Base-by-base conservation (phyloP, 2,888 invertebrate species). In the Toxonevra muliebris region DNA sequence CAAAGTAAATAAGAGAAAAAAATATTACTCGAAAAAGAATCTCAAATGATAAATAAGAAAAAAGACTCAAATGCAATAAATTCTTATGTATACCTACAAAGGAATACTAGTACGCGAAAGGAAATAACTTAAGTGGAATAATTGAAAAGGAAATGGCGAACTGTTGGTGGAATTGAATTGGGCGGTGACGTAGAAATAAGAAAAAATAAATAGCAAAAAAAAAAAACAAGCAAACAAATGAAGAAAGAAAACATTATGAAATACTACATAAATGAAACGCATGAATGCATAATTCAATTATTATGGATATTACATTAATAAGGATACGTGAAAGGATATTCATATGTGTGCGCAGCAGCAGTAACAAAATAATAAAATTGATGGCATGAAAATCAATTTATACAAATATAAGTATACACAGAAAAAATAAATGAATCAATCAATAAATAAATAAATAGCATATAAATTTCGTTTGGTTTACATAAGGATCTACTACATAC, bases 211-310 rank as follows among this genome's bases (percentile, higher is more conserved):
- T n/a, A n/a, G 30, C 48, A 57, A 55, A 59, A n/a, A 61, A 69
- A 65, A 43, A 55, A 50, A 59, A 50, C 7, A 52, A 54, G 17
- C 12, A 41, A 43, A 65, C 53, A 55, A 17, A 52, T 58, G 42
- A 55, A 62, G 61, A 69, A 68, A 52, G 48, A n/a, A n/a, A n/a
- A n/a, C n/a, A n/a, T n/a, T n/a, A n/a, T n/a, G n/a, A 60, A 64
- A 65, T 50, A 67, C 11, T 45, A 60, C 57, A 67, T 19, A 57
- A 62, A 72, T 66, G 62, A 67, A 60, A 69, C 63, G 65, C 61
- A 20, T 65, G 13, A 69, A 63, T 50, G 52, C 57, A 69, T 62
- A 60, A 58, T 59, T 64, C 41, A 65, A 69, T 57, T 57, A 57
- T 45, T 50, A 61, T 59, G 45, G 19, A 4, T 57, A 57, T 57